Evolutionary conservation across 2,888 invertebrate species (phyloP).

Genomic region (Elegia similella): DNA sequence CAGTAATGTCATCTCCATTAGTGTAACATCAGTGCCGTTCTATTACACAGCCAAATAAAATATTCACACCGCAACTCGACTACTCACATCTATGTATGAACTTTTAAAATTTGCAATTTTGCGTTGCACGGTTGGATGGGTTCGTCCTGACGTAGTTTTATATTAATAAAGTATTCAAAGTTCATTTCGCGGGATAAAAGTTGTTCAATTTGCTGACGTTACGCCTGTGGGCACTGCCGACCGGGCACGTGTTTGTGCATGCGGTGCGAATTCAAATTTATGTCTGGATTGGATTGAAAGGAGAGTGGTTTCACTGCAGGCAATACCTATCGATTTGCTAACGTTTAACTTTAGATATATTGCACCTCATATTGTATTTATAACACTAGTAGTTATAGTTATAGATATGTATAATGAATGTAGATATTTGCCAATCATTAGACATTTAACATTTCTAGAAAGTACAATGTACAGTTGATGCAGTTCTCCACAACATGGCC

Average conservation of each 20-base stretch:
- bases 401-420: no score
- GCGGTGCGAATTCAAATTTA: background rate
- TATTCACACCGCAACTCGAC: constrained; percentile 38
- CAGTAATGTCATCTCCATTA: background rate
- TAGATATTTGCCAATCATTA: no score
- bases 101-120: constrained; percentile 37
- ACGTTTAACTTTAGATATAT: background rate
- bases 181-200: constrained; percentile 15
- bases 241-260: background rate
- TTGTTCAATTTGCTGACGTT: constrained; percentile 14
- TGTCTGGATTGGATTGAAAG: background rate
- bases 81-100: constrained; percentile 36
- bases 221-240: constrained; percentile 1
- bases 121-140: constrained; percentile 26
- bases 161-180: constrained; percentile 15
- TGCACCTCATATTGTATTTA: background rate
- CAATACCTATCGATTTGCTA: background rate
- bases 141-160: constrained; percentile 21
- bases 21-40: background rate
- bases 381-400: no score
- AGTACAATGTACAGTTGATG: no score
- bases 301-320: background rate
- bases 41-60: constrained; percentile 30
- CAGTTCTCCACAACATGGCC: no score
- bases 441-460: no score